These are phyloP conservation scores for Megalurothrips usitatus DNA, from an alignment of 2,888 invertebrate genomes.

Conservation along the genomic window DNA sequence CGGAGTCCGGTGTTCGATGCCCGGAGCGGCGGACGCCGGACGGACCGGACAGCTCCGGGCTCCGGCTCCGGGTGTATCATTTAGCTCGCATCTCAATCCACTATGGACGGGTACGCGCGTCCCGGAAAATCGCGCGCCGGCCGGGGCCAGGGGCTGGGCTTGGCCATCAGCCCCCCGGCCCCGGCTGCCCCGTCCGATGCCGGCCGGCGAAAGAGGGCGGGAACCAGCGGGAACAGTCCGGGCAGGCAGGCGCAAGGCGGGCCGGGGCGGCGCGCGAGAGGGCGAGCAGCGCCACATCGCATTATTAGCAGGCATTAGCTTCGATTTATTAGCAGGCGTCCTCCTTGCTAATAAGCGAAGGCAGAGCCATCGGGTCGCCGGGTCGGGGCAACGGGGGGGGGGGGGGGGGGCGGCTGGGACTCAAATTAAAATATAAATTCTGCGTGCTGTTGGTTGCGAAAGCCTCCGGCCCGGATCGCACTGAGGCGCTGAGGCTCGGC, in stretches of 20 bases:
- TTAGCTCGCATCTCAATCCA: slow-evolving; percentile 14
- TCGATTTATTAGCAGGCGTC: slow-evolving; percentile 18
- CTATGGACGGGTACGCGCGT: not conserved
- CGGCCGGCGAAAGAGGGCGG: not conserved
- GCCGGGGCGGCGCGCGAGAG: not conserved
- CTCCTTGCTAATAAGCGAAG: not conserved
- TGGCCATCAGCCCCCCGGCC: not conserved
- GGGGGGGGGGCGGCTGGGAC: not conserved
- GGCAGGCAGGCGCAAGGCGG: too few relatives aligned
- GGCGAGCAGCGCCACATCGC: not conserved
- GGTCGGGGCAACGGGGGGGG: too few relatives aligned
- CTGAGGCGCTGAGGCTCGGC: not conserved
- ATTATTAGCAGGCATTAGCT: slow-evolving; percentile 17
- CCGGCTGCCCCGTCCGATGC: not conserved
- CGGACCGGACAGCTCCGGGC: not conserved
- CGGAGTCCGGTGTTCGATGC: too few relatives aligned
- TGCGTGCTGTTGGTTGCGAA: not conserved
- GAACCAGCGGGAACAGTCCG: slow-evolving; percentile 22
- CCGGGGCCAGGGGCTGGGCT: not conserved
- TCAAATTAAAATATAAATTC: slow-evolving; percentile 11
- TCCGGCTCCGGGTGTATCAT: slow-evolving; percentile 7
- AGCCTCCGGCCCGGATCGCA: too few relatives aligned
- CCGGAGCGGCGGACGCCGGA: too few relatives aligned
- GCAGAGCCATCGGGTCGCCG: not conserved
- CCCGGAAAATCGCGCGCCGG: slow-evolving; percentile 28